Evolutionary conservation across 35 echinoderm and acorn worm species (phyloP).

Genomic region (Acanthaster planci): DNA sequence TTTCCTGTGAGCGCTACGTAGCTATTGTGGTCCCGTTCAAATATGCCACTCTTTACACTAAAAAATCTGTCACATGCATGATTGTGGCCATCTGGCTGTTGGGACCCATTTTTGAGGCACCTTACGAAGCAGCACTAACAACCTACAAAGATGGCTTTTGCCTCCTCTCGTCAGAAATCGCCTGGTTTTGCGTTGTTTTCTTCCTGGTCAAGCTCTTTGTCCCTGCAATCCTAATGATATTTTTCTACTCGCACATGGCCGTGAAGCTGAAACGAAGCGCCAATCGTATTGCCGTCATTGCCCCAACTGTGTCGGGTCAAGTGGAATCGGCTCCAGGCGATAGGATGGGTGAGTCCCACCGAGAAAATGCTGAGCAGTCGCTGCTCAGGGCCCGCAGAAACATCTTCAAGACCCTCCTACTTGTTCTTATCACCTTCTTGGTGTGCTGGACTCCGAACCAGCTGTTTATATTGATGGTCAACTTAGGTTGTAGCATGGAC

Average conservation of each 20-base stretch:
- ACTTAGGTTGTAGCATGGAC: conserved; percentile 50
- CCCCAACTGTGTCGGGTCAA: not conserved
- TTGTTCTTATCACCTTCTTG: conserved; percentile 65
- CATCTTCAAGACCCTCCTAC: conserved; percentile 56
- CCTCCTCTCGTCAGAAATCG: conserved; percentile 6
- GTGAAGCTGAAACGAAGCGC: conserved; percentile 3
- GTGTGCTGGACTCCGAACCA: conserved; percentile 82
- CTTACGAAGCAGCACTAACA: conserved; percentile 56
- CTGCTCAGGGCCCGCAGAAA: conserved; percentile 51
- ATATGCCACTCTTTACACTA: conserved; percentile 45
- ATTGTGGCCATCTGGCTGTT: conserved; percentile 58
- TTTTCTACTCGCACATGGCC: conserved; percentile 49
- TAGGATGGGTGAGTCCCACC: not conserved
- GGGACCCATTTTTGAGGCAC: conserved; percentile 50
- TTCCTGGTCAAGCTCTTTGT: conserved; percentile 65
- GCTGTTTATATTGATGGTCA: conserved; percentile 60
- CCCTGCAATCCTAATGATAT: conserved; percentile 54
- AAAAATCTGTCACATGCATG: conserved; percentile 31
- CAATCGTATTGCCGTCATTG: no score
- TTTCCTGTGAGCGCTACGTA: conserved; percentile 68
- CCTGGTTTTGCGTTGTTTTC: conserved; percentile 42
- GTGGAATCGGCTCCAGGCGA: not conserved
- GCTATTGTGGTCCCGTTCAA: conserved; percentile 65
- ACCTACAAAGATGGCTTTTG: conserved; percentile 48
- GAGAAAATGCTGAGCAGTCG: conserved; percentile 9